Conservation (phyloP, 2,888 invertebrate genomes). For the Euplexia lucipara region DNA sequence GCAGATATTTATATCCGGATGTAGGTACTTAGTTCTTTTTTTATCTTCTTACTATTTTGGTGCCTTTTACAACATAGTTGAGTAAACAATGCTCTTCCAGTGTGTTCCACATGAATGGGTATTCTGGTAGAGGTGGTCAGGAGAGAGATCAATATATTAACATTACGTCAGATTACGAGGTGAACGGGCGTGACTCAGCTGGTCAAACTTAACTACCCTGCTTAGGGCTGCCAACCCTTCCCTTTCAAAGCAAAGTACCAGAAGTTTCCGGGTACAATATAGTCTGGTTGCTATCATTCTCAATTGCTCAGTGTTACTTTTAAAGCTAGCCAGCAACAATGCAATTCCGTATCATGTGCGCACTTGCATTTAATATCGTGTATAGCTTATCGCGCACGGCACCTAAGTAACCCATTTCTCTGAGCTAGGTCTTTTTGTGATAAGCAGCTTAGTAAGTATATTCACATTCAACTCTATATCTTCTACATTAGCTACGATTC, state of each 20-base stretch:
- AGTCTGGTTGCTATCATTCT: no score
- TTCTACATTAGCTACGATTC: neutral
- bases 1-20: conserved; percentile 31
- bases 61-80: conserved; percentile 4
- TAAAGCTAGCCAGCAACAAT: neutral
- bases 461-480: conserved; percentile 19
- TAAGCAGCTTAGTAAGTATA: conserved; percentile 41
- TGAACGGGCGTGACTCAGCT: conserved; percentile 68
- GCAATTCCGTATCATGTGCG: conserved; percentile 11
- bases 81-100: conserved; percentile 38
- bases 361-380: conserved; percentile 33
- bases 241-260: neutral
- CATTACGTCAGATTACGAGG: conserved; percentile 74
- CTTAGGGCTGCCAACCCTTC: conserved; percentile 48
- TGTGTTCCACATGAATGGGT: conserved; percentile 43
- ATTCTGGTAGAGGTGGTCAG: conserved; percentile 24
- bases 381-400: conserved; percentile 41
- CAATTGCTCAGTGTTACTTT: neutral
- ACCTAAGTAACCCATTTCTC: conserved; percentile 55
- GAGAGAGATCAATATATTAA: conserved; percentile 56
- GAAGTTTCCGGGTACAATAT: neutral
- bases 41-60: conserved; percentile 6
- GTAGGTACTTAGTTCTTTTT: conserved; percentile 1
- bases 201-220: conserved; percentile 54
- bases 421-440: conserved; percentile 48